These are phyloP conservation scores for Aricia artaxerxes DNA, from an alignment of 2,888 invertebrate genomes.

Conservation along the genomic window DNA sequence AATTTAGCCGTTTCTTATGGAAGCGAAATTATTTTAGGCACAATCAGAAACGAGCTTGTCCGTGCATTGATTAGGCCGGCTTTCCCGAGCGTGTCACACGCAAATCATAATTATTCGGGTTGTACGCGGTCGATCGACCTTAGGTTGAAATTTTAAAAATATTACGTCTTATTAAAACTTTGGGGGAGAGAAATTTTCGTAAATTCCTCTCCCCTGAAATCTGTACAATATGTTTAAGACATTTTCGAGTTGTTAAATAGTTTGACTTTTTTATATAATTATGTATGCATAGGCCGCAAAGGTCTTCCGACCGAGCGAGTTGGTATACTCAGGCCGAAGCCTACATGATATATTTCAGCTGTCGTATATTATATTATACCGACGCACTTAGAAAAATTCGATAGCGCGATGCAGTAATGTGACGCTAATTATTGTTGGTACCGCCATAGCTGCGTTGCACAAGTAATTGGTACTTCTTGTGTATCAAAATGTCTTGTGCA, in stretches of 20 bases:
- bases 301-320: no score
- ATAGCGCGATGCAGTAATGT: no score
- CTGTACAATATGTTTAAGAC: not conserved
- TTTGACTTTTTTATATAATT: not conserved
- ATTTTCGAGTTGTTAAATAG: not conserved
- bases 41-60: constrained; percentile 23
- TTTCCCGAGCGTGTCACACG: constrained; percentile 59
- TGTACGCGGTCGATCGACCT: constrained; percentile 35
- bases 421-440: no score
- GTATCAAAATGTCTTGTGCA: not conserved
- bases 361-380: no score
- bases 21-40: constrained; percentile 21
- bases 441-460: no score
- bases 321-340: no score
- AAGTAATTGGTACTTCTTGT: no score
- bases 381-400: no score
- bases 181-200: not conserved
- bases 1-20: constrained; percentile 7
- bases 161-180: constrained; percentile 3
- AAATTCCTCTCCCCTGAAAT: not conserved
- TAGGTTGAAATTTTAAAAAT: constrained; percentile 19
- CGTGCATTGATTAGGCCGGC: constrained; percentile 53
- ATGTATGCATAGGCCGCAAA: not conserved
- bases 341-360: no score
- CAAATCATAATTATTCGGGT: constrained; percentile 47